Evolutionary conservation across 1,140 invertebrate species (phyloP), one percentile per base, ranked within the genome.

Genomic region (Propsilocerus akamusi): DNA sequence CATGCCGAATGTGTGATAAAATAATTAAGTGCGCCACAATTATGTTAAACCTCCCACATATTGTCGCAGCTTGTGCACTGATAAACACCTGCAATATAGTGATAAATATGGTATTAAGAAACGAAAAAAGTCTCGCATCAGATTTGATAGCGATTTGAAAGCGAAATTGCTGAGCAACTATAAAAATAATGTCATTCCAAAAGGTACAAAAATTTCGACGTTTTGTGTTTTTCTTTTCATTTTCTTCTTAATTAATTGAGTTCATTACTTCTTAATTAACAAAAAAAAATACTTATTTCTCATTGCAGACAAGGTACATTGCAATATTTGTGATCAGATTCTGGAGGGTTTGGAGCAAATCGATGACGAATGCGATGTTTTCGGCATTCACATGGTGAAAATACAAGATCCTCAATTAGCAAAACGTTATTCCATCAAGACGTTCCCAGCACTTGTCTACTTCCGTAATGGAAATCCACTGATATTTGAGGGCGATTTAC

Each of bases 311-410:
- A 95, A 95, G 71, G 75, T 82, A 55, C 89, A 90, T 56, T 95
- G 90, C 61, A 80, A 90, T 60, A 90, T 93, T 54, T 95, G 91
- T 64, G 89, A 94, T 61, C 79, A 86, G 60, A 90, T 92, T 57
- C 68, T 95, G 20, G 84, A 89, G 59, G 87, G 86, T 52, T 63
- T 95, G 50, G 91, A 94, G 65, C 80, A 83, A 51, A 86, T 95
- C 54, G 90, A 94, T 60, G 89, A 94, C 59, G 89, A 95, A 62
- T 89, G 86, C 60, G 90, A 94, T 61, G 78, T 88, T 0, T 94
- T 87, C 64, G 90, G 90, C 28, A 94, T 95, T 56, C 87, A 93
- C 57, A 80, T 96, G 77, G 91, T 96, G 0, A 89, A 92, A 64
- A 92, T 95, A 58, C 86, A 90, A 64, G 91, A 95, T 69, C 81